Percentiles rank a stretch among this genome's conserved stretches.
These are phyloP conservation scores for Drosophila bocki DNA, from an alignment of 1,140 invertebrate genomes.

Conservation along the genomic window DNA sequence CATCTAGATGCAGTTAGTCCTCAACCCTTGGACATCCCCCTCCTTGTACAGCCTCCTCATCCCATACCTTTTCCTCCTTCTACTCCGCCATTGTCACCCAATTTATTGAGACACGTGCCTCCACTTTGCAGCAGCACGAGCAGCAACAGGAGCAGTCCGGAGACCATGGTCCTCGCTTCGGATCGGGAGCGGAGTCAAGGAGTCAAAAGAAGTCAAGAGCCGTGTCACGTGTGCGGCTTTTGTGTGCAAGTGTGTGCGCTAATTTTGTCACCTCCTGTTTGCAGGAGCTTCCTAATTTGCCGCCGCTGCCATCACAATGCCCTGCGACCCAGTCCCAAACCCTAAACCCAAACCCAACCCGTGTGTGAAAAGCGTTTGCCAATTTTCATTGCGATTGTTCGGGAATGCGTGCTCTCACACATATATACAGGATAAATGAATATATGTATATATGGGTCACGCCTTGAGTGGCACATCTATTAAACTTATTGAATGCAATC, in stretches of 20 bases:
- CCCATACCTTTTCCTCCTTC: background rate
- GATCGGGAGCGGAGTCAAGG: conserved; percentile 33
- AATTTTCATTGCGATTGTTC: conserved; percentile 74
- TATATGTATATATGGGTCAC: conserved; percentile 66
- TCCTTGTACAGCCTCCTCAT: background rate
- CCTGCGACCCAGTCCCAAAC: background rate
- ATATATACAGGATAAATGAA: conserved; percentile 1
- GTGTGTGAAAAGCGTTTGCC: conserved; percentile 43
- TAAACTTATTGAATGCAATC: conserved; percentile 69
- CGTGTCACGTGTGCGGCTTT: conserved; percentile 61
- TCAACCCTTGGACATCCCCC: background rate
- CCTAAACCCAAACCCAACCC: background rate
- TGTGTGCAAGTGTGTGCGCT: conserved; percentile 42
- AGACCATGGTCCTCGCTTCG: background rate
- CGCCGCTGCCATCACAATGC: conserved; percentile 49
- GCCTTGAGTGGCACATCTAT: conserved; percentile 66
- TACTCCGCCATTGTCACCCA: conserved; percentile 19
- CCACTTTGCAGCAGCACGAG: conserved; percentile 47
- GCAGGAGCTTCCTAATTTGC: conserved; percentile 73
- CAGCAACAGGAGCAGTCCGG: conserved; percentile 26
- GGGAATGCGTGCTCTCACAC: conserved; percentile 19
- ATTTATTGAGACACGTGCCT: conserved; percentile 70
- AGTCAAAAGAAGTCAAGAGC: conserved; percentile 75
- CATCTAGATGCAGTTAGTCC: conserved; percentile 4
- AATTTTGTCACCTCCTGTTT: conserved; percentile 64